These are phyloP conservation scores for Dissostichus mawsoni DNA, from an alignment of 2,113 vertebrate species.

Conservation along the genomic window DNA sequence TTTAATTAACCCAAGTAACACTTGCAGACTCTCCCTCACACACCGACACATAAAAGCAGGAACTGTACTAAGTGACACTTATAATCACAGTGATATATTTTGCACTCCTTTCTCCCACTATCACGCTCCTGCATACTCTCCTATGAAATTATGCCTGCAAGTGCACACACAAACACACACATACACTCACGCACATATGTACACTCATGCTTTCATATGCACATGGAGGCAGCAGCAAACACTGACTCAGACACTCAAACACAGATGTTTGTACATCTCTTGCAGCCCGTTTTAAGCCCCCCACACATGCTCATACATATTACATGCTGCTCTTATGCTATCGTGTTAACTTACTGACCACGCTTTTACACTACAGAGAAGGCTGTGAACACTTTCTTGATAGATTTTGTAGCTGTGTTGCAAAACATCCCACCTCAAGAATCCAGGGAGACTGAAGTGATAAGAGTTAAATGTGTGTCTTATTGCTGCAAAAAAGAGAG, in stretches of 20 bases:
- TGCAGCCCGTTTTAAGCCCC: constrained; percentile 32
- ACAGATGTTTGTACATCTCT: constrained; percentile 65
- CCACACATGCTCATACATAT: constrained; percentile 63
- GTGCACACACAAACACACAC: background rate
- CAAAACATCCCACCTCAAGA: constrained; percentile 4
- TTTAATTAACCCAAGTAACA: constrained; percentile 22
- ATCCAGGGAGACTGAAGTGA: constrained; percentile 12
- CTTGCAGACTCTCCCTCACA: background rate
- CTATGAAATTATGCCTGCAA: constrained; percentile 44
- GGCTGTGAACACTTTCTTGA: background rate
- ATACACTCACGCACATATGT: background rate
- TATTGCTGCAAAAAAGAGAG: background rate
- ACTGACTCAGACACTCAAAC: constrained; percentile 64
- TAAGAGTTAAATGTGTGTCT: background rate
- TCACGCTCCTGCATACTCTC: constrained; percentile 24
- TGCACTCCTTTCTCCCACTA: constrained; percentile 17
- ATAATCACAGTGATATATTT: constrained; percentile 13
- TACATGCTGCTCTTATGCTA: constrained; percentile 62
- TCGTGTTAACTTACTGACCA: constrained; percentile 42
- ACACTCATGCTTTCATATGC: constrained; percentile 41
- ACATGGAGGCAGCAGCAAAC: constrained; percentile 51
- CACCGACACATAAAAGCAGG: background rate
- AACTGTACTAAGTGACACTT: constrained; percentile 30
- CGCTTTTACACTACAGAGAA: constrained; percentile 10
- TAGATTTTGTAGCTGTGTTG: constrained; percentile 19